Evolutionary conservation across 2,113 vertebrate species (phyloP).

Genomic region (Coryphaenoides rupestris): DNA sequence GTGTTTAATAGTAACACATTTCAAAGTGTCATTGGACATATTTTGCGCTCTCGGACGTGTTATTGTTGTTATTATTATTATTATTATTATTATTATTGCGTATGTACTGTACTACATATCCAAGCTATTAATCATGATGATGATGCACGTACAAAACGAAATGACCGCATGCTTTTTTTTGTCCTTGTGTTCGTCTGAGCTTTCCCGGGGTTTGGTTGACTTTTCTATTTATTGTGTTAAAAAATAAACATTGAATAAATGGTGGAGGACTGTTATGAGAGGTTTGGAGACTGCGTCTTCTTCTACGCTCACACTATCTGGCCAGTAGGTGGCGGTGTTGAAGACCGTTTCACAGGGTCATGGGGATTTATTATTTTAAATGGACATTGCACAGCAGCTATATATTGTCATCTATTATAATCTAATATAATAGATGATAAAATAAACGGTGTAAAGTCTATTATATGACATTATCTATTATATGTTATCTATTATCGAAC

Average conservation of each 20-base stretch:
- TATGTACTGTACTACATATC: not conserved
- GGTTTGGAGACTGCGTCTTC: not conserved
- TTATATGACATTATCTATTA: no score
- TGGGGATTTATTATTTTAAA: no score
- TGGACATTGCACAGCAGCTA: no score
- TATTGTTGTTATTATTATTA: no score
- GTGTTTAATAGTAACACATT: conserved; percentile 25
- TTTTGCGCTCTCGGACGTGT: conserved; percentile 11
- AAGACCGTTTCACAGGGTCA: no score
- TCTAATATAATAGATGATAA: no score
- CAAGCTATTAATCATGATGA: conserved; percentile 19
- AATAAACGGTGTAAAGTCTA: no score
- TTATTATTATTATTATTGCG: no score
- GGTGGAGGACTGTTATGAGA: conserved; percentile 9
- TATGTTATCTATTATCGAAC: no score
- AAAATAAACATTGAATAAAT: conserved; percentile 39
- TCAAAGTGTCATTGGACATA: conserved; percentile 32
- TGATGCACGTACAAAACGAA: conserved; percentile 50
- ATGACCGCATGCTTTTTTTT: conserved; percentile 51
- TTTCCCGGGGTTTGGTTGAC: conserved; percentile 11
- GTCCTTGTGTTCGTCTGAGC: conserved; percentile 35
- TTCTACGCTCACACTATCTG: conserved; percentile 8
- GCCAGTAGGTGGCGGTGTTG: conserved; percentile 21
- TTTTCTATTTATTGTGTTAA: conserved; percentile 42
- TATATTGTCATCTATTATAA: no score